Conservation (phyloP, 2,797 vertebrate species). For the Chrysolophus pictus region DNA sequence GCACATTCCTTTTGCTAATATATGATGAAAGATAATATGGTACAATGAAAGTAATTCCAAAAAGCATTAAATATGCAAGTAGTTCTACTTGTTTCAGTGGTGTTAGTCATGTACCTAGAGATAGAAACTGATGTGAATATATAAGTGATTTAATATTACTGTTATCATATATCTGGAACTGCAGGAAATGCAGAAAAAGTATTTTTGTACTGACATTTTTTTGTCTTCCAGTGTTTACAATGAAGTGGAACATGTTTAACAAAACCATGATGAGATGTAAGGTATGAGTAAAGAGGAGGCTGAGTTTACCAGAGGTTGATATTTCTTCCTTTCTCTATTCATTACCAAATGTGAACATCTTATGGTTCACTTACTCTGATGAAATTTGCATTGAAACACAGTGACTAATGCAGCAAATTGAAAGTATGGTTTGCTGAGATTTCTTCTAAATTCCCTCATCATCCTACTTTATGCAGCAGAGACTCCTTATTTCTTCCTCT, state of each 20-base stretch:
- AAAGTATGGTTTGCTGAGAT: background rate
- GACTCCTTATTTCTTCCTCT: background rate
- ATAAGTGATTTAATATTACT: background rate
- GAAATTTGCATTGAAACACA: too few relatives aligned
- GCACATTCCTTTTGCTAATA: background rate
- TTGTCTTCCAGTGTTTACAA: background rate
- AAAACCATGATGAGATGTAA: background rate
- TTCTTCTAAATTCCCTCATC: background rate
- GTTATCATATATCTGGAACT: background rate
- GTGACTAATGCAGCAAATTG: background rate
- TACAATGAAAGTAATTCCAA: background rate
- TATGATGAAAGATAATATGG: background rate
- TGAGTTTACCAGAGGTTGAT: background rate
- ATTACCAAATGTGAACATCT: background rate
- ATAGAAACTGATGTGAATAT: background rate
- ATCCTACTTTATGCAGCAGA: background rate
- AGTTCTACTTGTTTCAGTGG: background rate
- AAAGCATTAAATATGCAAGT: background rate
- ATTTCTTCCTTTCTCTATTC: background rate
- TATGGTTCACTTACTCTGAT: too few relatives aligned
- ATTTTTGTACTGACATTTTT: background rate
- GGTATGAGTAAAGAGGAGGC: accelerated
- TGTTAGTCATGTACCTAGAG: background rate
- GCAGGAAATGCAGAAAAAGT: background rate
- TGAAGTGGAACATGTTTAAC: background rate